Percentiles rank a stretch among this genome's conserved stretches.
Evolutionary conservation across 2,888 invertebrate species (phyloP).

Genomic region (Scelioninae gen. 1): DNA sequence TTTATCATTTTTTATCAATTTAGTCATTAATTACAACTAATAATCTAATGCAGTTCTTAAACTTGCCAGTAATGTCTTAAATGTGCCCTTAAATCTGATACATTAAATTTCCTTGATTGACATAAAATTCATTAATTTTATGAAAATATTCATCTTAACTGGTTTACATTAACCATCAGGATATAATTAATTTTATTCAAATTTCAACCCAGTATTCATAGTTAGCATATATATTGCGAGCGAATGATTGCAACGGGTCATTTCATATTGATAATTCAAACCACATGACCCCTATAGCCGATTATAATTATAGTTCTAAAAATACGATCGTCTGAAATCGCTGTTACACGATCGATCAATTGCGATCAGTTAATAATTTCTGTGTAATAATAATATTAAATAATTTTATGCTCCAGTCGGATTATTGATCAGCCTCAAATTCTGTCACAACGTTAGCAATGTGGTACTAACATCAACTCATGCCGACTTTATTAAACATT

Average conservation of each 20-base stretch:
- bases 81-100: neutral
- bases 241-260: conserved; percentile 27
- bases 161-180: neutral
- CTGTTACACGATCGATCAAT: conserved; percentile 27
- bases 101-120: neutral
- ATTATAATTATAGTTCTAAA: conserved; percentile 38
- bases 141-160: conserved; percentile 1
- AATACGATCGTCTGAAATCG: conserved; percentile 36
- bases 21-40: too few species aligned
- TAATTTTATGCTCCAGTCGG: conserved; percentile 45
- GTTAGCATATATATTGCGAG: neutral
- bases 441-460: conserved; percentile 21
- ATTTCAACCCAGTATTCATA: neutral
- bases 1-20: too few species aligned
- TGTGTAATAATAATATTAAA: conserved; percentile 42
- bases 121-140: neutral
- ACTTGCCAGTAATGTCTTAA: too few species aligned
- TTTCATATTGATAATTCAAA: conserved; percentile 30
- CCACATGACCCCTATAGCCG: conserved; percentile 27
- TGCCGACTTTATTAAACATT: conserved; percentile 26
- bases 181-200: conserved; percentile 22
- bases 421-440: conserved; percentile 42
- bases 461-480: conserved; percentile 4
- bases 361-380: conserved; percentile 34
- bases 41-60: too few species aligned